phyloP scores from a whole-genome alignment of 1,140 invertebrate genomes.

The Aphaenogaster rudis region DNA sequence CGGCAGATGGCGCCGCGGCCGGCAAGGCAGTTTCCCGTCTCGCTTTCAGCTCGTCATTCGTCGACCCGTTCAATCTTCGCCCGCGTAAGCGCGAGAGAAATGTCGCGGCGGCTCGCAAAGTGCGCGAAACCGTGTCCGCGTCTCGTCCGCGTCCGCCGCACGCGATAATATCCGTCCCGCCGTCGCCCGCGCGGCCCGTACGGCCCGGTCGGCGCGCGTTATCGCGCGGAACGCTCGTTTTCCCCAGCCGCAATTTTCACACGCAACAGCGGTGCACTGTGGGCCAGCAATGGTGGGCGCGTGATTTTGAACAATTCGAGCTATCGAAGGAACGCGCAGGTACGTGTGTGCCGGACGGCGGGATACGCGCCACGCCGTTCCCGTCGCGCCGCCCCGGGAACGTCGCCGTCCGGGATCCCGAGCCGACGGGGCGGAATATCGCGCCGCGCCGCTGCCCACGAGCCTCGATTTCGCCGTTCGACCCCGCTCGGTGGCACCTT shows the following conservation, averaged over 20 bases:
- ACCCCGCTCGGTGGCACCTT: conserved; percentile 2
- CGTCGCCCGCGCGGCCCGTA: no score
- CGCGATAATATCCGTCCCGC: conserved; percentile 1
- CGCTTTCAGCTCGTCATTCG: neutral
- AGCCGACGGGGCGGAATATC: no score
- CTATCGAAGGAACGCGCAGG: conserved; percentile 85
- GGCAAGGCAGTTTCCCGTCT: conserved; percentile 12
- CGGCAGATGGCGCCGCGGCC: neutral
- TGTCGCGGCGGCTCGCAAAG: conserved; percentile 82
- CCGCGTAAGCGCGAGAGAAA: conserved; percentile 82
- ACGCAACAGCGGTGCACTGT: conserved; percentile 85
- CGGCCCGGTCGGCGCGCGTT: neutral
- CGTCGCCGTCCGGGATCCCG: neutral
- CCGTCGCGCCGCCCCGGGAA: no score
- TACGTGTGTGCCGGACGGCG: conserved; percentile 71
- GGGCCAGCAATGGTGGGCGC: conserved; percentile 91
- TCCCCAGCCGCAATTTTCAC: conserved; percentile 63
- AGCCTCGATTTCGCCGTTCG: neutral
- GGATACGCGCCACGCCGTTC: neutral
- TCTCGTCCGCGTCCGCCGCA: neutral
- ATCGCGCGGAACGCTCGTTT: conserved; percentile 30
- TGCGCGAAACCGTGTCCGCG: conserved; percentile 78
- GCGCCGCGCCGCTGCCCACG: no score
- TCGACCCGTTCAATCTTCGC: conserved; percentile 74
- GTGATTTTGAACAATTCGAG: conserved; percentile 90